phyloP scores from a whole-genome alignment of 2,113 vertebrate species.

The Brachyistius frenatus region DNA sequence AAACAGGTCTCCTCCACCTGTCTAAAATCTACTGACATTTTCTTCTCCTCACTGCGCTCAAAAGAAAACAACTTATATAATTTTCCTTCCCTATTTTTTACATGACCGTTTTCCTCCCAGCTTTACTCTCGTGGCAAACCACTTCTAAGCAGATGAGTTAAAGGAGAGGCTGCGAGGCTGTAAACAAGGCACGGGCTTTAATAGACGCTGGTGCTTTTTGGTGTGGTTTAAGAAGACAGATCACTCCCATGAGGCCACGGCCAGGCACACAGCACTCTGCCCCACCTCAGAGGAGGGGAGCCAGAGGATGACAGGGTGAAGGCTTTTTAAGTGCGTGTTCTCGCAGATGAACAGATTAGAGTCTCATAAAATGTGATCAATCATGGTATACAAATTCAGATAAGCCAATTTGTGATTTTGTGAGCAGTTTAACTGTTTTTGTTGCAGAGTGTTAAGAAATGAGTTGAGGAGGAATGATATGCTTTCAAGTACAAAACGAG shows the following conservation, averaged over 20 bases:
- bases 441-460: slow-evolving; percentile 8
- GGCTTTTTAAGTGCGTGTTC: slow-evolving; percentile 16
- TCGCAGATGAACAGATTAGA: background rate
- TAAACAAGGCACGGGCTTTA: slow-evolving; percentile 41
- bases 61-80: background rate
- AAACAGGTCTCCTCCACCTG: background rate
- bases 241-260: slow-evolving; percentile 32
- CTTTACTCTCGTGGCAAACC: slow-evolving; percentile 18
- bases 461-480: background rate
- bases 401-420: background rate
- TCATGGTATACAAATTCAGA: background rate
- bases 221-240: slow-evolving; percentile 45
- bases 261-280: slow-evolving; percentile 20
- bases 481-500: slow-evolving; percentile 9
- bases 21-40: background rate
- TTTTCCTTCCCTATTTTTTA: background rate
- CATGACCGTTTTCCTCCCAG: background rate
- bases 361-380: background rate
- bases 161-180: slow-evolving; percentile 11
- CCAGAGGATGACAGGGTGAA: slow-evolving; percentile 31
- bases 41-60: background rate
- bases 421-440: background rate
- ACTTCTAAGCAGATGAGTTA: slow-evolving; percentile 36
- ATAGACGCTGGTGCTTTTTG: slow-evolving; percentile 36
- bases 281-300: slow-evolving; percentile 12